Evolutionary conservation across 2,113 vertebrate species (phyloP).

Genomic region (Cephalopholis sonnerati): DNA sequence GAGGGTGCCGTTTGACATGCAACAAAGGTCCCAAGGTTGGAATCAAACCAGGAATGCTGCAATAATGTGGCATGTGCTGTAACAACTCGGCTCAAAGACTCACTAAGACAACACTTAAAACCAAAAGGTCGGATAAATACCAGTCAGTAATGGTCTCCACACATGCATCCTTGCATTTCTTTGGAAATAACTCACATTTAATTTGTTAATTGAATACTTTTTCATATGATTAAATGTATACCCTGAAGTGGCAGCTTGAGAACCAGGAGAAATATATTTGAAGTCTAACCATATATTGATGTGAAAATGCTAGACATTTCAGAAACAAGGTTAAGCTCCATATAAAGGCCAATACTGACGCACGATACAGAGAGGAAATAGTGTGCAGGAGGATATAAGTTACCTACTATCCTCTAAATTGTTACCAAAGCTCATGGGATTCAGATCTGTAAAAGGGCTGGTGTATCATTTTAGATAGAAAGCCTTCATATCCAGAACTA

Average conservation of each 20-base stretch:
- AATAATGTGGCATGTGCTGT: too few species aligned
- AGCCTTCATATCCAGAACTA: background rate
- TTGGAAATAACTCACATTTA: background rate
- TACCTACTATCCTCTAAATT: background rate
- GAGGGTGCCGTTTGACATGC: too few species aligned
- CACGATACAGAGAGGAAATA: background rate
- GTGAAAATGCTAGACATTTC: background rate
- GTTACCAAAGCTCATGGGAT: background rate
- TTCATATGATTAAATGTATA: background rate
- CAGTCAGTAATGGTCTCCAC: background rate
- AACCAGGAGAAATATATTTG: background rate
- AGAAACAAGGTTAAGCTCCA: background rate
- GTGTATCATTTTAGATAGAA: constrained; percentile 13
- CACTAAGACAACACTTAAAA: background rate
- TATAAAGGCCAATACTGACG: background rate
- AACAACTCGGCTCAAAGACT: too few species aligned
- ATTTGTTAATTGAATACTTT: background rate
- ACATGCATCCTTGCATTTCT: background rate
- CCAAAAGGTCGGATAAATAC: background rate
- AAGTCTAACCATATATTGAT: background rate
- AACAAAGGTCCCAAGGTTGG: too few species aligned
- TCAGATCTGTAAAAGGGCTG: background rate
- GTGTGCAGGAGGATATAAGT: background rate
- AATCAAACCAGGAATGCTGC: too few species aligned
- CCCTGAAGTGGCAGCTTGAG: background rate